These are phyloP conservation scores for Trichosurus vulpecula DNA, from an alignment of 2,797 vertebrate species.

Conservation along the genomic window DNA sequence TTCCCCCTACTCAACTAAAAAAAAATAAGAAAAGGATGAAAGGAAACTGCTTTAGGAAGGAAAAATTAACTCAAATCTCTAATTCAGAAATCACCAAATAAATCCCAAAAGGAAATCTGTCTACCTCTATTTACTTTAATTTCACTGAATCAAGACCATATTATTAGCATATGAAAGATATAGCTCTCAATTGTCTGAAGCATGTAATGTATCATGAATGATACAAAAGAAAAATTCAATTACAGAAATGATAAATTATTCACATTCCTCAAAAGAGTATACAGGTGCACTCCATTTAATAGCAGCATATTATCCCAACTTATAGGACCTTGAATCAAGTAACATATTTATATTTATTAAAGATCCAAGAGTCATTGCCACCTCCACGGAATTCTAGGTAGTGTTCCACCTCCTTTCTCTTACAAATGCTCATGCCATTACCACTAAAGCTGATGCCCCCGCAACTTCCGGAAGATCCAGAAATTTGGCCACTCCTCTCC, in stretches of 20 bases:
- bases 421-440: not conserved
- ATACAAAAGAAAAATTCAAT: constrained; percentile 4
- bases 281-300: not conserved
- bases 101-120: not conserved
- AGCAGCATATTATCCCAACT: not conserved
- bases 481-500: not conserved
- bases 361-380: not conserved
- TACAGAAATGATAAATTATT: constrained; percentile 37
- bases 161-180: constrained; percentile 18
- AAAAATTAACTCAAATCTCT: constrained; percentile 38
- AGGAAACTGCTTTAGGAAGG: not conserved
- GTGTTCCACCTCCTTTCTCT: not conserved
- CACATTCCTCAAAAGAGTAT: not conserved
- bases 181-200: constrained; percentile 41
- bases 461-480: not conserved
- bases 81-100: constrained; percentile 37
- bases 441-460: not conserved
- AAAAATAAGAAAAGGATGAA: constrained; percentile 44
- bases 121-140: not conserved
- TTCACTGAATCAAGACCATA: not conserved
- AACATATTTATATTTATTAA: not conserved
- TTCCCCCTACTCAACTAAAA: constrained; percentile 50
- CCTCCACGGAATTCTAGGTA: not conserved
- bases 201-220: not conserved
- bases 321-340: not conserved